Percentiles rank a stretch among this genome's conserved stretches.
Conservation (phyloP, 2,797 vertebrate genomes). For the Coccyzus lansbergi region DNA sequence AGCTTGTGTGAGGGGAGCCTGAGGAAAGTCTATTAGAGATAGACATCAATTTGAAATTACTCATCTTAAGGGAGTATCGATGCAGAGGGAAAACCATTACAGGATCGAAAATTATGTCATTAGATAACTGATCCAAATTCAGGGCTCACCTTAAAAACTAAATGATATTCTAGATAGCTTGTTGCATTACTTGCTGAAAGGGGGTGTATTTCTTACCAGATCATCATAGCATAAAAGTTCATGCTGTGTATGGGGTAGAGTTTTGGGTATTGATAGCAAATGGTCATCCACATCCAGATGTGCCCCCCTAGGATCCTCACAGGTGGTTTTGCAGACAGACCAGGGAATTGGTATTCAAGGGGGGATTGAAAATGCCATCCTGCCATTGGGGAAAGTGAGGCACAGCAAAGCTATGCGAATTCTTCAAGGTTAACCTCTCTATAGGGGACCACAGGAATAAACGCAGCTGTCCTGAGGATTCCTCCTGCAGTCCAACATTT, state of each 20-base stretch:
- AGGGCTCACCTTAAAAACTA: neutral
- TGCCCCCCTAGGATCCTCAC: neutral
- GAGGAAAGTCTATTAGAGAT: conserved; percentile 41
- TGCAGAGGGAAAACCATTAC: neutral
- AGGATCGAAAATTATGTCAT: neutral
- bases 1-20: neutral
- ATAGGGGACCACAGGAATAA: neutral
- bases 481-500: neutral
- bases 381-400: neutral
- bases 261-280: neutral
- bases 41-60: conserved; percentile 41
- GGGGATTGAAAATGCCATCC: neutral
- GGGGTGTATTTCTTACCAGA: neutral
- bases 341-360: neutral
- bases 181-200: neutral
- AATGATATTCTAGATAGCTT: neutral
- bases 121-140: neutral
- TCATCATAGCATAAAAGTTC: rapidly evolving
- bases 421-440: rapidly evolving
- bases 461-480: neutral
- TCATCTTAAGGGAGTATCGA: conserved; percentile 7
- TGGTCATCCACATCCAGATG: neutral
- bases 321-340: neutral
- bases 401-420: neutral
- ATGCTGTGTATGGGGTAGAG: neutral